phyloP scores from a whole-genome alignment of 2,888 invertebrate genomes.

The Lithophane ornitopus region DNA sequence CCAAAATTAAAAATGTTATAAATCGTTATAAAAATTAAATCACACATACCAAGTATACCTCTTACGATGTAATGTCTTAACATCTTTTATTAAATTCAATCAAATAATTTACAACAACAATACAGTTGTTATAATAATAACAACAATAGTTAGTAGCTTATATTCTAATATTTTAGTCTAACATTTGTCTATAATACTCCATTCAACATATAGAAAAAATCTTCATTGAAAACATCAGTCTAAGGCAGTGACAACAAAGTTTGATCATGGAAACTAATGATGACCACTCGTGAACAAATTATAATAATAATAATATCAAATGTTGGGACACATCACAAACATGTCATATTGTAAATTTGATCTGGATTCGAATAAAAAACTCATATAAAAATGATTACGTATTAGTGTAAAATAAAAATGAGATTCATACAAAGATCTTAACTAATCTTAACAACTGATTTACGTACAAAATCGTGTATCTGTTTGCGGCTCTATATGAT shows the following conservation, averaged over 20 bases:
- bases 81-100: slow-evolving; percentile 85
- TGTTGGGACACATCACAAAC: slow-evolving; percentile 44
- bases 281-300: slow-evolving; percentile 56
- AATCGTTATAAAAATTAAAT: slow-evolving; percentile 82
- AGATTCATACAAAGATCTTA: slow-evolving; percentile 76
- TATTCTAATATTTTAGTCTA: slow-evolving; percentile 78
- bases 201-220: slow-evolving; percentile 82
- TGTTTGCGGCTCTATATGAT: slow-evolving; percentile 50
- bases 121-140: slow-evolving; percentile 85
- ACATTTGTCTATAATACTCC: slow-evolving; percentile 83
- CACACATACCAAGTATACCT: slow-evolving; percentile 82
- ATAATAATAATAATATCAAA: slow-evolving; percentile 29
- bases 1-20: slow-evolving; percentile 78
- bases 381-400: slow-evolving; percentile 57
- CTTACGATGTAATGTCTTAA: slow-evolving; percentile 80
- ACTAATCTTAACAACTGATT: slow-evolving; percentile 46
- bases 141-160: slow-evolving; percentile 84
- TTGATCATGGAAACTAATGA: slow-evolving; percentile 74
- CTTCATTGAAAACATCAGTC: slow-evolving; percentile 88
- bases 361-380: slow-evolving; percentile 39
- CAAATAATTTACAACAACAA: slow-evolving; percentile 88
- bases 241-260: slow-evolving; percentile 89
- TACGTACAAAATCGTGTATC: slow-evolving; percentile 43
- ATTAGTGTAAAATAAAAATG: slow-evolving; percentile 68
- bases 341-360: slow-evolving; percentile 47